Conservation (phyloP, 1,140 invertebrate genomes). For the Homalodisca vitripennis region DNA sequence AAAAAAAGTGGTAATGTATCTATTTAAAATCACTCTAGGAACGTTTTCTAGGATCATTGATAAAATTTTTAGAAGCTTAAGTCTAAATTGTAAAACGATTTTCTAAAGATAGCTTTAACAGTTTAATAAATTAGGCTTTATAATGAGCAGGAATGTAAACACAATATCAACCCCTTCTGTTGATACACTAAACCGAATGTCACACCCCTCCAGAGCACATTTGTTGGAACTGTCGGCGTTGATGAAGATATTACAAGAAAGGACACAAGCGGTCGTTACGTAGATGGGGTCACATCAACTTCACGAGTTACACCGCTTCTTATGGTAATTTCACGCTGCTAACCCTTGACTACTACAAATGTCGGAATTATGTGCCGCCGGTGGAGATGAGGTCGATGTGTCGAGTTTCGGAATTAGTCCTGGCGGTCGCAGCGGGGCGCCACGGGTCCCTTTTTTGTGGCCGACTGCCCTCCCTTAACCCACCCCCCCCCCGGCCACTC, state of each 20-base stretch:
- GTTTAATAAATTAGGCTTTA: not conserved
- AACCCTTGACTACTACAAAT: constrained; percentile 12
- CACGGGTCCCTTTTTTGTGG: constrained; percentile 5
- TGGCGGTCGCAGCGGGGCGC: constrained; percentile 13
- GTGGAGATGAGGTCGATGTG: not conserved
- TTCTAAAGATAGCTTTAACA: not conserved
- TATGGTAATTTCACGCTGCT: constrained; percentile 15
- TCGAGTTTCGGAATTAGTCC: constrained; percentile 9
- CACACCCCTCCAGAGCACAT: not conserved
- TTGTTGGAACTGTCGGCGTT: not conserved
- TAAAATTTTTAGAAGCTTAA: no score
- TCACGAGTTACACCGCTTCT: no score
- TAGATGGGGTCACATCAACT: not conserved
- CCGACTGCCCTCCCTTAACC: no score
- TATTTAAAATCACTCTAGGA: no score
- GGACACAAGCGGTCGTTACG: not conserved
- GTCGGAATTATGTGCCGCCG: constrained; percentile 2
- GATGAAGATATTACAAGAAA: constrained; percentile 17
- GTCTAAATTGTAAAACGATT: not conserved
- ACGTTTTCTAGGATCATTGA: no score
- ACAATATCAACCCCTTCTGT: not conserved
- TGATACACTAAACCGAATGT: not conserved
- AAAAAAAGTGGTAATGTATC: no score
- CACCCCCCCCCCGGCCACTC: no score
- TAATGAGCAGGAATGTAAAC: not conserved